Evolutionary conservation across 1,140 invertebrate species (phyloP), one percentile per base, ranked within the genome.

Genomic region (Polypedilum pembai): DNA sequence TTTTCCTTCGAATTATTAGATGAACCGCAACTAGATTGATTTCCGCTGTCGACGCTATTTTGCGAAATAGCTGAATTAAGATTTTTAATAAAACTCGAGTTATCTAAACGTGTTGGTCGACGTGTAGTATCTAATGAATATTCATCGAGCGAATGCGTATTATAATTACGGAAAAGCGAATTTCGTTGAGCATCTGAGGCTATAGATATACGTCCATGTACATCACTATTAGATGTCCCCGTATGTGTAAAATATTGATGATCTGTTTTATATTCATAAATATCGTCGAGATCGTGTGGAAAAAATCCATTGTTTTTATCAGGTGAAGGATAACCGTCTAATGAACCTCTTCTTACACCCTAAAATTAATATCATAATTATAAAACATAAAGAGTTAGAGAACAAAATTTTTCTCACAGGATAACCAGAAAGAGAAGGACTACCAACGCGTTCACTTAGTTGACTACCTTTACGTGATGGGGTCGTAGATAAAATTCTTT

Each of bases 31-130:
- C 66, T 40, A 79, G 77, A 75, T 78, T 79, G 65, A 81, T 83
- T 76, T 76, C 78, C 41, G 79, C 78, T 74, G 78, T 78, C 40
- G 78, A 79, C n/a, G 74, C 76, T 74, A 74, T 75, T 79, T 82
- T 20, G 78, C 74, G 75, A 79, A 40, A 79, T 76, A 66, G 77
- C 74, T 74, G 84, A 82, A 15, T 80, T 77, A 40, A 87, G 79
- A 76, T 85, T 85, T 75, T 85, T 84, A 40, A 83, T 84, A 77
- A 87, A 87, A 76, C 82, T 85, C 73, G 83, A 82, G 73, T 86
- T 86, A 76, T 87, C 85, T 74, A 86, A 86, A 40, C 83, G 81
- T 76, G 79, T 83, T 0, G 78, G 77, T 7, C 75, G 75, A n/a
- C 75, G 74, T 17, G 40, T 0, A 65, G 73, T 76, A 15, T 12